Percentiles rank a stretch among this genome's conserved stretches.
Conservation (phyloP, 1,140 invertebrate species). For the Ceratina australensis region DNA sequence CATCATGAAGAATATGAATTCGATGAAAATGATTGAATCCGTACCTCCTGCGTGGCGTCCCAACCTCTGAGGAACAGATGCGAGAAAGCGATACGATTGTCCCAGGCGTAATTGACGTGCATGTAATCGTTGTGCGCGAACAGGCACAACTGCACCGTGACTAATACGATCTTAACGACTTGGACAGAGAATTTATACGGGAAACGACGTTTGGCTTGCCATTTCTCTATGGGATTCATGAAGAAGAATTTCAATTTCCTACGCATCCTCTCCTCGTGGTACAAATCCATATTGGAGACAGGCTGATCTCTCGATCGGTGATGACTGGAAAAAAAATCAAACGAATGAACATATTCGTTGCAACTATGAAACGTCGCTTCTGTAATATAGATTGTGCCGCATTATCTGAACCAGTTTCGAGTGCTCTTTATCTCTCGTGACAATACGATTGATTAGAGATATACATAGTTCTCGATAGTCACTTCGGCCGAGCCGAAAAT, state of each 20-base stretch:
- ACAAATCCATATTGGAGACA: constrained; percentile 28
- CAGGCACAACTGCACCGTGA: constrained; percentile 95
- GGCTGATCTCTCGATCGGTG: constrained; percentile 16
- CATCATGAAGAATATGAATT: no score
- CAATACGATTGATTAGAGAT: background rate
- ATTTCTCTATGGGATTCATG: constrained; percentile 99
- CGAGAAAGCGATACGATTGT: constrained; percentile 95
- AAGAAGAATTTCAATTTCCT: constrained; percentile 96
- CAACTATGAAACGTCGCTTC: background rate
- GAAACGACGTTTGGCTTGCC: constrained; percentile 93
- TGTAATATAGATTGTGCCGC: no score
- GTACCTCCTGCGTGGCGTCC: constrained; percentile 93
- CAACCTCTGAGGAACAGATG: constrained; percentile 94
- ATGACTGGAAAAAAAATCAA: constrained; percentile 60
- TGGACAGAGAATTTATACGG: constrained; percentile 98
- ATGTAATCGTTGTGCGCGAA: constrained; percentile 97
- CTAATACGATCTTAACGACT: constrained; percentile 96
- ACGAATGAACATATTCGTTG: no score
- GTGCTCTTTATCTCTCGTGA: no score
- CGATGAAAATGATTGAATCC: no score
- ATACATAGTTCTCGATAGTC: no score
- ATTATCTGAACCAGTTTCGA: no score
- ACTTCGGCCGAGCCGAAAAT: background rate
- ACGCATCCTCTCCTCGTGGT: constrained; percentile 87
- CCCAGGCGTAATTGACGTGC: constrained; percentile 97